Evolutionary conservation across 2,113 vertebrate species (phyloP).

Genomic region (Amazona vittata): DNA sequence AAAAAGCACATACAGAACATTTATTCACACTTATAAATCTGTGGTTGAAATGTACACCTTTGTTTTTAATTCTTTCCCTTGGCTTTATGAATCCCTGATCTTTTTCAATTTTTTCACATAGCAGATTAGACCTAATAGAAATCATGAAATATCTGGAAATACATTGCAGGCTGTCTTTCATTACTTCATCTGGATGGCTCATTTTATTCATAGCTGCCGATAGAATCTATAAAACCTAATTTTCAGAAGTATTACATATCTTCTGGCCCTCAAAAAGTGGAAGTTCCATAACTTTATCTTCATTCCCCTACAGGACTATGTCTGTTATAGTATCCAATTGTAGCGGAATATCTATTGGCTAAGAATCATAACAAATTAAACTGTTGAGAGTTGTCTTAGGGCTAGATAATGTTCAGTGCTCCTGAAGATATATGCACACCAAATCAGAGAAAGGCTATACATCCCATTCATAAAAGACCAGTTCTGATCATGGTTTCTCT

Average conservation of each 20-base stretch:
- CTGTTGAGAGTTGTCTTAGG: neutral
- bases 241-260: neutral
- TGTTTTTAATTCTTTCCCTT: neutral
- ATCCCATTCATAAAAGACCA: neutral
- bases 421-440: neutral
- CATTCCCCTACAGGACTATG: neutral
- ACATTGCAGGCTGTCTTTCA: neutral
- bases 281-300: neutral
- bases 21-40: neutral
- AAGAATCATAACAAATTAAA: neutral
- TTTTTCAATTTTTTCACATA: conserved; percentile 1
- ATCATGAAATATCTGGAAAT: neutral
- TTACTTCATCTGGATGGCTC: neutral
- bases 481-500: neutral
- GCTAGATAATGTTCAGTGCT: neutral
- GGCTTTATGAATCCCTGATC: neutral
- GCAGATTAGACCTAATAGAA: neutral
- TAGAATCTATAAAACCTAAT: neutral
- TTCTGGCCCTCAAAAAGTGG: neutral
- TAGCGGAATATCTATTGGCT: neutral
- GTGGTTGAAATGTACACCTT: neutral
- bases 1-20: neutral
- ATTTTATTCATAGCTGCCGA: neutral
- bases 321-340: neutral
- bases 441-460: neutral